Conservation (phyloP, 2,113 vertebrate species). For the Rattus rattus region DNA sequence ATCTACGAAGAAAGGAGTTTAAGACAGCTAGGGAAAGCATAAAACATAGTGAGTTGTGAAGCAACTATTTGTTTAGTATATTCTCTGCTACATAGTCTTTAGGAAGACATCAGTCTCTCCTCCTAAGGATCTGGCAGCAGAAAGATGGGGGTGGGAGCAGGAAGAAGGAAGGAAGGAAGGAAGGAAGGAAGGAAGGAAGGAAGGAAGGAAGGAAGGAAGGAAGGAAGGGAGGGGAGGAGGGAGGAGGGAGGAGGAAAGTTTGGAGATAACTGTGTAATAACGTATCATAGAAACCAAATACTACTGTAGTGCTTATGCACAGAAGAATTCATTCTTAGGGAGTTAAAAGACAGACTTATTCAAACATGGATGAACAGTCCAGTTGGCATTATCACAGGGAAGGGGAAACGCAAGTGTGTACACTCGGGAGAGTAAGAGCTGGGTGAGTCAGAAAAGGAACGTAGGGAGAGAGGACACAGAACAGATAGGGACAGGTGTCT, state of each 20-base stretch:
- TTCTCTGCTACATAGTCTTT: neutral
- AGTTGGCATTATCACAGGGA: neutral
- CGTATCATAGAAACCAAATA: neutral
- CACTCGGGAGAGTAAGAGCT: neutral
- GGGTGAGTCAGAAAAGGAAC: neutral
- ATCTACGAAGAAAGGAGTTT: neutral
- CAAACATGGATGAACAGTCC: neutral
- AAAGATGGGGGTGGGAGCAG: neutral
- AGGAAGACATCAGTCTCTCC: neutral
- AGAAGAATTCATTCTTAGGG: neutral
- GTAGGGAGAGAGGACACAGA: accelerated
- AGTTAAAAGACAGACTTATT: neutral
- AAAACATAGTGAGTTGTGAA: slow-evolving; percentile 9
- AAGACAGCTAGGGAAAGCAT: slow-evolving; percentile 36
- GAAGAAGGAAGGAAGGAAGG: neutral
- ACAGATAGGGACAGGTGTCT: neutral
- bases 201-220: neutral
- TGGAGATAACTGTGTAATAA: neutral
- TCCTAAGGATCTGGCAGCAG: neutral
- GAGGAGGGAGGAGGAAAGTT: neutral
- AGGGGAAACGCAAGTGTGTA: neutral
- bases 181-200: no score
- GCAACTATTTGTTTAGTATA: slow-evolving; percentile 2
- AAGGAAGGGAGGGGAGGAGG: no score
- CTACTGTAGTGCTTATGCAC: neutral